Conservation (phyloP, 2,797 vertebrate species). For the Arnoldichthys spilopterus region DNA sequence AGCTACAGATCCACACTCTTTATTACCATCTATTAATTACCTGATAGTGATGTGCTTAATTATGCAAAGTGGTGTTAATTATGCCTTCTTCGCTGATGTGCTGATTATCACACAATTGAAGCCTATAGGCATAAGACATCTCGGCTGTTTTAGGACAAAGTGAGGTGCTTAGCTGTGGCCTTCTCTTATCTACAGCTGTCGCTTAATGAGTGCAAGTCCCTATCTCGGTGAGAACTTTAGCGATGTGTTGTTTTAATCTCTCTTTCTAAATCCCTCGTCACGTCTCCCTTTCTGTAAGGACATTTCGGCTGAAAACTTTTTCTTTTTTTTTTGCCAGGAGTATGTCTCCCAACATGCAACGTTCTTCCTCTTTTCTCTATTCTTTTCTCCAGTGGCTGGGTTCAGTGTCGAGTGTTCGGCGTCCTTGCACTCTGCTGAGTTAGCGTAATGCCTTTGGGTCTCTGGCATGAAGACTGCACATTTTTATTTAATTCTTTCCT, state of each 20-base stretch:
- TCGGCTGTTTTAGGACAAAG: neutral
- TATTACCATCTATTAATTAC: constrained; percentile 66
- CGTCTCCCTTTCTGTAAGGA: neutral
- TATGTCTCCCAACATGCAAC: neutral
- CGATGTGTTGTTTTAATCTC: neutral
- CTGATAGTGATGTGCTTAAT: constrained; percentile 63
- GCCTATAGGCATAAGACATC: neutral
- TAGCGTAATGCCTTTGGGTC: constrained; percentile 24
- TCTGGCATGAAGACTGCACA: neutral
- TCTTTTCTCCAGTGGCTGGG: neutral
- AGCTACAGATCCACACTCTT: constrained; percentile 34
- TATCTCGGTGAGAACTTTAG: neutral
- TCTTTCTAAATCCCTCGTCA: neutral
- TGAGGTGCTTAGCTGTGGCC: constrained; percentile 7
- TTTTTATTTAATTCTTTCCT: neutral
- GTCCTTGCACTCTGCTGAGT: constrained; percentile 11
- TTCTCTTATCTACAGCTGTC: neutral
- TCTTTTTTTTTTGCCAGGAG: neutral
- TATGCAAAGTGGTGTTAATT: constrained; percentile 62
- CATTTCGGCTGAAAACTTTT: neutral
- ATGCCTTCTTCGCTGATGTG: constrained; percentile 44
- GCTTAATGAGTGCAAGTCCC: constrained; percentile 5
- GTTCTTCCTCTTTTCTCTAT: neutral
- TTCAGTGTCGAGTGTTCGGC: neutral
- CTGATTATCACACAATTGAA: constrained; percentile 21